Evolutionary conservation across 2,888 invertebrate species (phyloP).

Genomic region (Metellina segmentata): DNA sequence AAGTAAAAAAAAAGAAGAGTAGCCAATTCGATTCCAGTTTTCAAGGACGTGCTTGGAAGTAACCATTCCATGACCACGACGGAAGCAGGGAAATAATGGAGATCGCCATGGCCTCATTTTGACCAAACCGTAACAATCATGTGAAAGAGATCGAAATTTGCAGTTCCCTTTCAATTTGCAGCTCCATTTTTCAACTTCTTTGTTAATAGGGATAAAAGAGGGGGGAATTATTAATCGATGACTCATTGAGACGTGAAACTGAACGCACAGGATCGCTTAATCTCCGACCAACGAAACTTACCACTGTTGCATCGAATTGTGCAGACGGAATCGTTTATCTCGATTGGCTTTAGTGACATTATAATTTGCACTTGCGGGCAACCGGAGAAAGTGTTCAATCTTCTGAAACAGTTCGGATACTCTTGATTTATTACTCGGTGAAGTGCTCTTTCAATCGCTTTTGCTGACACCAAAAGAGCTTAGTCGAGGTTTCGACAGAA

Average conservation of each 20-base stretch:
- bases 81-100: constrained; percentile 48
- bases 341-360: not conserved
- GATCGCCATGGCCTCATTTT: constrained; percentile 65
- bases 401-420: not conserved
- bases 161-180: constrained; percentile 17
- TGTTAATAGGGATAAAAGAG: not conserved
- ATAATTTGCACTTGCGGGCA: too few species aligned
- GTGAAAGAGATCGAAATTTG: constrained; percentile 21
- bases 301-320: too few species aligned
- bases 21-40: constrained; percentile 14
- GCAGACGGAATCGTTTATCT: too few species aligned
- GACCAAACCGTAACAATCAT: constrained; percentile 44
- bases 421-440: not conserved
- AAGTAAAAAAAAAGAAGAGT: constrained; percentile 26
- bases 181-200: not conserved
- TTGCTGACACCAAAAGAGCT: not conserved
- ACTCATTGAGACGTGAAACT: not conserved
- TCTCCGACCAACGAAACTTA: too few species aligned
- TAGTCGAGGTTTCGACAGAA: too few species aligned
- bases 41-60: constrained; percentile 56
- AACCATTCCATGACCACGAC: constrained; percentile 34
- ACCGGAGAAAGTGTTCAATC: too few species aligned
- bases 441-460: not conserved
- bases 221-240: not conserved
- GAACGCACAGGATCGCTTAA: too few species aligned